A percentile compares a stretch with the other conserved stretches of the same genome.
Conservation (phyloP, 2,888 invertebrate species). For the Ectobius pallidus region DNA sequence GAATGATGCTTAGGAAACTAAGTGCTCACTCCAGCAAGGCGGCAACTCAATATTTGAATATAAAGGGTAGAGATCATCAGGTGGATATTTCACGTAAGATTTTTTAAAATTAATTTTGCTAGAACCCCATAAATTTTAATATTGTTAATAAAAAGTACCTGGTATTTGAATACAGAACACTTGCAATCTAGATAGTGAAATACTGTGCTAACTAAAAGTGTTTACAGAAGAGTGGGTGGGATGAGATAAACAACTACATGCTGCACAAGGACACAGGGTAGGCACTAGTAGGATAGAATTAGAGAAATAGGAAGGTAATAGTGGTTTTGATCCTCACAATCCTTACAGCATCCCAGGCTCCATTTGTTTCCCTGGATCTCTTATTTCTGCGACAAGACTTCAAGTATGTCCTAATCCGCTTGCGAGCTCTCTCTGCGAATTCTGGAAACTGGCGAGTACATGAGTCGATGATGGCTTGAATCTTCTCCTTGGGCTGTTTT, state of each 20-base stretch:
- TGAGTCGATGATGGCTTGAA: constrained; percentile 96
- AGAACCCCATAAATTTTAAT: too few species aligned
- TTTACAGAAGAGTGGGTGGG: too few species aligned
- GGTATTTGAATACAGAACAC: too few species aligned
- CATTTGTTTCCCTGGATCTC: constrained; percentile 82
- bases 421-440: constrained; percentile 92
- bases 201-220: too few species aligned
- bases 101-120: too few species aligned
- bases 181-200: too few species aligned
- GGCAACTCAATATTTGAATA: too few species aligned
- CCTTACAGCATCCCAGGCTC: constrained; percentile 64
- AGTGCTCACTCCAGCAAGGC: too few species aligned
- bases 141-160: too few species aligned
- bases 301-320: not conserved
- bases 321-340: constrained; percentile 35
- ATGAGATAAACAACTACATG: not conserved
- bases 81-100: too few species aligned
- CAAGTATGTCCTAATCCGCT: constrained; percentile 92
- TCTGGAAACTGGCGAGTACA: constrained; percentile 97
- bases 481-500: constrained; percentile 97
- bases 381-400: constrained; percentile 95
- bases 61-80: too few species aligned
- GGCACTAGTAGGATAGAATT: not conserved
- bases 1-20: too few species aligned
- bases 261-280: not conserved